Evolutionary conservation across 2,888 invertebrate genomes (phyloP).

Genomic region (Pedicia rivosa): DNA sequence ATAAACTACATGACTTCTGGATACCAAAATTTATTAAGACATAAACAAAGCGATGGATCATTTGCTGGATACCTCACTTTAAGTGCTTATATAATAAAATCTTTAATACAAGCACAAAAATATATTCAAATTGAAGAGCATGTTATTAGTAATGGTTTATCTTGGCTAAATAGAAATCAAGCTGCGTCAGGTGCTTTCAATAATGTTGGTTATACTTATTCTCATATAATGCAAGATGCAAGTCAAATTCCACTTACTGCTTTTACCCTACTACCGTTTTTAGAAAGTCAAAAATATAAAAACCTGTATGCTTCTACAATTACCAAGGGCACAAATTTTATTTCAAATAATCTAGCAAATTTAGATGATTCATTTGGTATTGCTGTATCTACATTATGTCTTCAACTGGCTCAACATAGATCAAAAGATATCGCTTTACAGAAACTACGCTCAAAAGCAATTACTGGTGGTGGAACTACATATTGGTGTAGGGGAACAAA

Average conservation of each 20-base stretch:
- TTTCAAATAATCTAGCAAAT: slow-evolving; percentile 48
- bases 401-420: slow-evolving; percentile 60
- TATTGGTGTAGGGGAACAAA: slow-evolving; percentile 64
- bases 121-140: slow-evolving; percentile 55
- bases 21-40: slow-evolving; percentile 62
- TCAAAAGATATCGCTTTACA: slow-evolving; percentile 46
- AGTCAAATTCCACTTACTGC: slow-evolving; percentile 63
- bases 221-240: slow-evolving; percentile 52
- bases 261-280: slow-evolving; percentile 56
- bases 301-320: slow-evolving; percentile 44
- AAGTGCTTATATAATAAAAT: slow-evolving; percentile 68
- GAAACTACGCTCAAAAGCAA: slow-evolving; percentile 34
- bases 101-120: slow-evolving; percentile 54
- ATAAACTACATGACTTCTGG: slow-evolving; percentile 38
- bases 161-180: slow-evolving; percentile 57
- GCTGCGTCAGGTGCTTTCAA: slow-evolving; percentile 60
- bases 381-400: slow-evolving; percentile 57
- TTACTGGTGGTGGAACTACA: slow-evolving; percentile 41
- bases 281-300: slow-evolving; percentile 39
- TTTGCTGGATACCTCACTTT: slow-evolving; percentile 64
- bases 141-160: slow-evolving; percentile 47
- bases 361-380: slow-evolving; percentile 54
- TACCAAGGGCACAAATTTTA: slow-evolving; percentile 59
- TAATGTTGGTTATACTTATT: slow-evolving; percentile 58
- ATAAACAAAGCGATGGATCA: slow-evolving; percentile 56